These are phyloP conservation scores for Ficedula albicollis DNA, from an alignment of 2,797 vertebrate species.

Conservation along the genomic window DNA sequence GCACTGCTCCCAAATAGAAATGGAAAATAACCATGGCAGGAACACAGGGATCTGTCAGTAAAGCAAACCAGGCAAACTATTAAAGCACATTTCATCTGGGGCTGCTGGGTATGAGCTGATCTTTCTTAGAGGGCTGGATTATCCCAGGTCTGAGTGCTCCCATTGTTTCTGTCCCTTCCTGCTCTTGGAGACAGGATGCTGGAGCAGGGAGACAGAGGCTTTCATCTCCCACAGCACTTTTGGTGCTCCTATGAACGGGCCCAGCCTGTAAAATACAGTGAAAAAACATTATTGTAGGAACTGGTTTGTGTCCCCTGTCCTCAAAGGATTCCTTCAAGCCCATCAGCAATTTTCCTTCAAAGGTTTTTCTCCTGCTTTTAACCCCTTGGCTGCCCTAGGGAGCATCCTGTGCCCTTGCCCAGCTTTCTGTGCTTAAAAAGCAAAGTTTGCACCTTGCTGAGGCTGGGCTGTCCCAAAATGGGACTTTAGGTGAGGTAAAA, in stretches of 20 bases:
- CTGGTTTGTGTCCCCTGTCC: not conserved
- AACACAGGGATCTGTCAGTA: constrained; percentile 10
- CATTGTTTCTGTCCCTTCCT: constrained; percentile 12
- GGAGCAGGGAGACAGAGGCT: not conserved
- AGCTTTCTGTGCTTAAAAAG: not conserved
- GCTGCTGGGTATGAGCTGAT: constrained; percentile 14
- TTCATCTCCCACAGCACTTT: not conserved
- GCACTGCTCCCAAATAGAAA: not conserved
- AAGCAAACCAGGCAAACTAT: constrained; percentile 19
- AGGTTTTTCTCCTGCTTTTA: not conserved
- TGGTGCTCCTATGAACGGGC: not conserved
- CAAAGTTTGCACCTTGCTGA: not conserved
- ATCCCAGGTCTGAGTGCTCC: not conserved
- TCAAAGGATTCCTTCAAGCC: constrained; percentile 13
- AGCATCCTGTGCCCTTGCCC: rapidly evolving
- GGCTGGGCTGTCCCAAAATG: not conserved
- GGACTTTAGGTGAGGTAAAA: not conserved
- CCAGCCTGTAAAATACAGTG: not conserved
- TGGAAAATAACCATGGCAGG: not conserved
- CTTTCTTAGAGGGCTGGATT: constrained; percentile 45
- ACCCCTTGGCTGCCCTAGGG: not conserved
- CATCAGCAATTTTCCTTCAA: not conserved
- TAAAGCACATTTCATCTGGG: constrained; percentile 6
- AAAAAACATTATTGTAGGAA: constrained; percentile 29
- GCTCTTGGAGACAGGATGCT: constrained; percentile 7